Evolutionary conservation across 1,140 invertebrate species (phyloP), one percentile per base, ranked within the genome.

Genomic region (Cyclargus thomasi): DNA sequence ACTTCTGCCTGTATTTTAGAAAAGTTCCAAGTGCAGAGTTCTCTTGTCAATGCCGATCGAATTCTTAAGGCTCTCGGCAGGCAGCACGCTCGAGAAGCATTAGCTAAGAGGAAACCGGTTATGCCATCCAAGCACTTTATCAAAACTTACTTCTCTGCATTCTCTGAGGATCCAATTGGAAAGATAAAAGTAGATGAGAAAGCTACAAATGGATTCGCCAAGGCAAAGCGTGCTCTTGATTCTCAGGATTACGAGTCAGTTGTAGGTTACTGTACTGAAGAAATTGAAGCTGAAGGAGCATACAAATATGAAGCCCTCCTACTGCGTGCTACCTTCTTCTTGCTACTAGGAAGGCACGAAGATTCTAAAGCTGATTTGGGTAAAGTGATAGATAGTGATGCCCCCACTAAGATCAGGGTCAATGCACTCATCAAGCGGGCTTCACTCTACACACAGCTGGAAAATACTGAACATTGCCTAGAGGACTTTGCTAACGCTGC

Each of bases 371-470:
- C 90, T 59, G 97, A 98, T 85, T 93, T 98, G 95, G 70, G 93
- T 94, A 76, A 77, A 63, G 85, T 90, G 53, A 92, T 93, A 69
- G 93, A 92, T 73, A 89, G 91, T 73, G 85, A 92, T 74, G 89
- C 92, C 20, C 87, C 92, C 73, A 82, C 89, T 0, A 93, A 93
- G 72, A 91, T 96, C 1, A 94, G 93, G 82, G 94, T 95, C 0
- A 98, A 98, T 92, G 96, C 97, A 10, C 88, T 98, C n/a, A 95
- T 99, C 53, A 99, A 98, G 86, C 92, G 95, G 72, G 97, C 96
- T 2, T 95, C 95, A 8, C 88, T 98, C 63, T 93, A 94, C 74
- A 95, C 98, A 77, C 96, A 98, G 82, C 85, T 94, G 62, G 95
- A 96, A 70, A 92, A 95, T 70, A 88, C 93, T 17, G 93, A 95